A percentile compares a stretch with the other conserved stretches of the same genome.
Evolutionary conservation across 2,888 invertebrate genomes (phyloP).

Genomic region (Cremastinae sp.): DNA sequence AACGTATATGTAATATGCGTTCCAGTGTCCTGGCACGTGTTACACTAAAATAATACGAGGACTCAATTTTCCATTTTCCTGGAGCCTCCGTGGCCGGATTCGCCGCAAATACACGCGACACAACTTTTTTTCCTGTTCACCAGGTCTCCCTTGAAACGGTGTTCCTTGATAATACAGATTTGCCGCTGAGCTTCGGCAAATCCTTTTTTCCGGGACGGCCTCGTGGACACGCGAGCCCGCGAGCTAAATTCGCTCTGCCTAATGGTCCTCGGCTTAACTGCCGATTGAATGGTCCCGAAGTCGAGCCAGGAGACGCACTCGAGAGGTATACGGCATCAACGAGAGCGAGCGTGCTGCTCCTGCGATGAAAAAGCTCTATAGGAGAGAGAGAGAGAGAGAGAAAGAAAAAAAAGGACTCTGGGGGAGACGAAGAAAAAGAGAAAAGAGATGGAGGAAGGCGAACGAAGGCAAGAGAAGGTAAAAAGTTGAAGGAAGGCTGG

Average conservation of each 20-base stretch:
- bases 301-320: constrained; percentile 58
- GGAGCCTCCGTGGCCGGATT: constrained; percentile 48
- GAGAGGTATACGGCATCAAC: constrained; percentile 40
- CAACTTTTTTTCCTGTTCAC: constrained; percentile 3
- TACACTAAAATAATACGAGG: constrained; percentile 75
- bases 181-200: constrained; percentile 18
- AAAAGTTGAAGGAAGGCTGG: constrained; percentile 3
- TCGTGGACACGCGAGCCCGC: constrained; percentile 41
- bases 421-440: constrained; percentile 1
- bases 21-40: constrained; percentile 67
- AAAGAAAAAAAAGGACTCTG: not conserved
- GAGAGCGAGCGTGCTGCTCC: constrained; percentile 36
- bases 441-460: not conserved
- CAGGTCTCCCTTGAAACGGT: constrained; percentile 37
- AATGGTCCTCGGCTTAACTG: constrained; percentile 61
- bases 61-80: constrained; percentile 76
- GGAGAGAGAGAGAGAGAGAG: not conserved
- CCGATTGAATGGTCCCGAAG: constrained; percentile 66
- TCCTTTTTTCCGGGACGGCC: constrained; percentile 32
- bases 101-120: constrained; percentile 42
- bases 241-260: constrained; percentile 1
- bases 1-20: constrained; percentile 8
- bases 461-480: too few species aligned
- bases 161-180: not conserved
- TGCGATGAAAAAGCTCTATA: not conserved